Percentiles rank a stretch among this genome's conserved stretches.
Evolutionary conservation across 2,888 invertebrate species (phyloP).

Genomic region (Apoderus coryli): DNA sequence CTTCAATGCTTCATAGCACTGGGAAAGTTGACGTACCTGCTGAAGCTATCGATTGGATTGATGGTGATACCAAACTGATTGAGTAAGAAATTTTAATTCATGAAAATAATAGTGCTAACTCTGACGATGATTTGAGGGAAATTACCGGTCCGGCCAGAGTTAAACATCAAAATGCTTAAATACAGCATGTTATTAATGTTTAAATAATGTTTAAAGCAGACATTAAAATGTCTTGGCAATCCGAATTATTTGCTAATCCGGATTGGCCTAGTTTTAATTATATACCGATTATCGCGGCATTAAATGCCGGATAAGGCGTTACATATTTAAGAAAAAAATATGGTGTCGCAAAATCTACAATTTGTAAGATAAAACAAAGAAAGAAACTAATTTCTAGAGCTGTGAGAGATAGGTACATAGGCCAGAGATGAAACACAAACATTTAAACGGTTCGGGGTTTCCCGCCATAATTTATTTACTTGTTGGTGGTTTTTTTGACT

Average conservation of each 20-base stretch:
- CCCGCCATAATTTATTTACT: too few species aligned
- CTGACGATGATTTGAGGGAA: constrained; percentile 7
- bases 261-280: constrained; percentile 5
- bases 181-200: constrained; percentile 1
- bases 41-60: constrained; percentile 11
- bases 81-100: constrained; percentile 9
- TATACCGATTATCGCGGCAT: constrained; percentile 5
- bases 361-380: too few species aligned
- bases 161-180: constrained; percentile 8
- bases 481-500: too few species aligned
- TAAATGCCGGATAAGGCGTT: too few species aligned
- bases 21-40: constrained; percentile 7
- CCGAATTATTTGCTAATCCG: constrained; percentile 4
- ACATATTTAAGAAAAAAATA: too few species aligned
- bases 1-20: constrained; percentile 8
- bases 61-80: constrained; percentile 10
- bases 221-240: constrained; percentile 3
- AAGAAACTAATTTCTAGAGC: too few species aligned
- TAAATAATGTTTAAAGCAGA: constrained; percentile 1
- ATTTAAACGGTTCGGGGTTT: too few species aligned
- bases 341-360: too few species aligned
- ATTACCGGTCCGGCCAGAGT: constrained; percentile 4
- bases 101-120: constrained; percentile 7
- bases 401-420: too few species aligned
- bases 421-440: too few species aligned